A percentile compares a stretch with the other conserved stretches of the same genome.
Conservation (phyloP, 2,113 vertebrate genomes). For the Otocyon megalotis region DNA sequence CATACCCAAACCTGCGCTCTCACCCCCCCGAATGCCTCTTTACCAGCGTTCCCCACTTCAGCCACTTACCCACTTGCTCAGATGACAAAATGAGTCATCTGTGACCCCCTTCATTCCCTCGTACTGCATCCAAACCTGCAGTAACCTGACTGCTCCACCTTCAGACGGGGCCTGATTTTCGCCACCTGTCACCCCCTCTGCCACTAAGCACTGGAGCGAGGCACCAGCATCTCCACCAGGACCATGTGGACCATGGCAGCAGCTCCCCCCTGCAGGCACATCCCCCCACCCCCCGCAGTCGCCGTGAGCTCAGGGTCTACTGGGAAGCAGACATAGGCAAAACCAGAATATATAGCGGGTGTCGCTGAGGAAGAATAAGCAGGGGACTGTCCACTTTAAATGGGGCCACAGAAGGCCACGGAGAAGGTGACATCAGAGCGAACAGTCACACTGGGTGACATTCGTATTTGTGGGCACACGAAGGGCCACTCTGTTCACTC, state of each 20-base stretch:
- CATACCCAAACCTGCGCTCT: neutral
- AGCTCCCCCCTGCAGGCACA: neutral
- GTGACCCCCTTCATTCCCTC: neutral
- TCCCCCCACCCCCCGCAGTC: neutral
- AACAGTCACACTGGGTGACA: neutral
- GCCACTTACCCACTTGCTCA: neutral
- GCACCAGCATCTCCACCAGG: neutral
- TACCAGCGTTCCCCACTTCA: conserved; percentile 61
- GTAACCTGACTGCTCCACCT: neutral
- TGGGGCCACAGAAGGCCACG: neutral
- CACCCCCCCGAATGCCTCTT: neutral
- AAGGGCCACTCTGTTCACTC: neutral
- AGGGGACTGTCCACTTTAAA: neutral
- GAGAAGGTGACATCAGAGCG: neutral
- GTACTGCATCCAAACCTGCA: neutral
- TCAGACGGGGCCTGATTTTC: neutral
- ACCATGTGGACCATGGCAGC: accelerated
- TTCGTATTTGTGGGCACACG: neutral
- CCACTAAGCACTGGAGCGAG: neutral
- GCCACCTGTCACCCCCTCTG: neutral
- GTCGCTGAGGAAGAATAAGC: neutral
- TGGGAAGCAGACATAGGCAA: neutral
- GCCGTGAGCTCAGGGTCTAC: neutral
- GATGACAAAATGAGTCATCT: neutral
- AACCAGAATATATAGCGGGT: neutral